phyloP scores from a whole-genome alignment of 2,797 vertebrate species.

The Leptoclinus maculatus region DNA sequence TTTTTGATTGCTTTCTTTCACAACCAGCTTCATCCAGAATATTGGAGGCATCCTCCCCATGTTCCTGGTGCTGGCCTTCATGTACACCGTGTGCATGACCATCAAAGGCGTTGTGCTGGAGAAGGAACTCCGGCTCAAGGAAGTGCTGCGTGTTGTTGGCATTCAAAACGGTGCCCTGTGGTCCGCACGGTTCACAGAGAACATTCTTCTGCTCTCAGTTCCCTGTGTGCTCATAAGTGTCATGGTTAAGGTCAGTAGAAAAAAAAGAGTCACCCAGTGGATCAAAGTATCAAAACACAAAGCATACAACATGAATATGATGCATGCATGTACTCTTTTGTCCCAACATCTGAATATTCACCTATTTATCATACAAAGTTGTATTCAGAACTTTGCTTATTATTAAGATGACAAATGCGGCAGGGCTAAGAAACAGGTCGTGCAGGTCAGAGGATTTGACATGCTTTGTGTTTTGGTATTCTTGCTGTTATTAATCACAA shows the following conservation, averaged over 20 bases:
- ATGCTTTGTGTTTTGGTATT: conserved; percentile 75
- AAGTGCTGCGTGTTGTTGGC: conserved; percentile 73
- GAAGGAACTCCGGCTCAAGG: conserved; percentile 82
- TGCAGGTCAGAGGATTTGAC: conserved; percentile 4
- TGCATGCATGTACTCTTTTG: not conserved
- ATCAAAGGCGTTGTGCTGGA: conserved; percentile 82
- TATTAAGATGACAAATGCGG: too few relatives aligned
- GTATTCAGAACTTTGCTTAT: not conserved
- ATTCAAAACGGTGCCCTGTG: conserved; percentile 73
- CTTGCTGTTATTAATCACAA: conserved; percentile 49
- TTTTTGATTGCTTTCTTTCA: conserved; percentile 54
- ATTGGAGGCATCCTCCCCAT: conserved; percentile 82
- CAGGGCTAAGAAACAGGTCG: not conserved
- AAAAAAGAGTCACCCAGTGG: not conserved
- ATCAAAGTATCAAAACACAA: conserved; percentile 57
- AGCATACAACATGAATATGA: conserved; percentile 43
- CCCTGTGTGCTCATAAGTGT: conserved; percentile 80
- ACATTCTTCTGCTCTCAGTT: conserved; percentile 68
- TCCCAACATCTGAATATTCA: not conserved
- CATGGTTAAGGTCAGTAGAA: conserved; percentile 83
- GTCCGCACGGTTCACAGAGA: conserved; percentile 72
- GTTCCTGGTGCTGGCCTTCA: conserved; percentile 84
- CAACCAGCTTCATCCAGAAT: conserved; percentile 78
- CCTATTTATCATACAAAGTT: not conserved
- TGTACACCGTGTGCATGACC: conserved; percentile 73